phyloP scores from a whole-genome alignment of 2,113 vertebrate genomes.

The Onychorhynchus coronatus region DNA sequence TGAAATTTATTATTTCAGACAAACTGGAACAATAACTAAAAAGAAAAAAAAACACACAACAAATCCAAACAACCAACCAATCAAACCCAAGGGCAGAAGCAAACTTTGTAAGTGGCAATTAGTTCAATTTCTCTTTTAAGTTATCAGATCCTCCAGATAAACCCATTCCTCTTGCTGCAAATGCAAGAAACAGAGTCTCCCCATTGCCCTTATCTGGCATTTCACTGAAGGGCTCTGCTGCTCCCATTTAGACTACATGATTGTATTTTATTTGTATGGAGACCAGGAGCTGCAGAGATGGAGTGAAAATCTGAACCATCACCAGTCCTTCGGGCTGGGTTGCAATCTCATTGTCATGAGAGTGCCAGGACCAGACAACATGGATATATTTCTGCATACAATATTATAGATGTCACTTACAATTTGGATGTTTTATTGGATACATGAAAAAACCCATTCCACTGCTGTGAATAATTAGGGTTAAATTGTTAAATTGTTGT shows the following conservation, averaged over 20 bases:
- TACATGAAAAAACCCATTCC: not conserved
- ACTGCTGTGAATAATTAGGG: not conserved
- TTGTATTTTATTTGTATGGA: not conserved
- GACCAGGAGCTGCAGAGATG: not conserved
- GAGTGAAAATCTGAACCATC: not conserved
- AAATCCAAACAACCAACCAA: not conserved
- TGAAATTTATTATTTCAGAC: not conserved
- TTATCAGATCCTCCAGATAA: rapidly evolving
- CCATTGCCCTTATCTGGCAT: not conserved
- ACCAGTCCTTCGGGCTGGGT: not conserved
- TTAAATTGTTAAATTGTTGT: not conserved
- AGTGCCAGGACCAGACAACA: not conserved
- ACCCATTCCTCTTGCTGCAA: not conserved
- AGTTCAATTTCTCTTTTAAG: not conserved
- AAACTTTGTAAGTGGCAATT: not conserved
- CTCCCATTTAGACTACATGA: not conserved
- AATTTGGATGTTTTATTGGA: not conserved
- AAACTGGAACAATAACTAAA: not conserved
- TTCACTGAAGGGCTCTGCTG: not conserved
- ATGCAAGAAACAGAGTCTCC: not conserved
- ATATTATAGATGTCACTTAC: not conserved
- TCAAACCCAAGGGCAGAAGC: not conserved
- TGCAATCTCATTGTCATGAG: not conserved
- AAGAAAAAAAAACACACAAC: not conserved
- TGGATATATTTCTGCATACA: not conserved